Evolutionary conservation across 37 sponge, comb jelly and placozoan species (phyloP), one percentile per base, ranked within the genome.

Genomic region (Crambe crambe): DNA sequence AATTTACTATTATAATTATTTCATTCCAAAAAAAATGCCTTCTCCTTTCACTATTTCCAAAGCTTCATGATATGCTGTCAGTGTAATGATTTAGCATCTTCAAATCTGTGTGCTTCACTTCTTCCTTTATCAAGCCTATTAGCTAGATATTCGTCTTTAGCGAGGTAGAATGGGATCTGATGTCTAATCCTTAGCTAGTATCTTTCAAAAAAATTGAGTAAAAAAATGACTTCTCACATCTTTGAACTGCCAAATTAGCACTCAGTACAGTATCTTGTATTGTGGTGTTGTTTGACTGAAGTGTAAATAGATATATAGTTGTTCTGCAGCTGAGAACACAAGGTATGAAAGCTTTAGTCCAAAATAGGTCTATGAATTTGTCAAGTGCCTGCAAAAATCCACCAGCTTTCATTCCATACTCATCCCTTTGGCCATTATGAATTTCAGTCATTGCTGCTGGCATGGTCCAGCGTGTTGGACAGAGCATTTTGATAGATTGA

Each of bases 381-480:
- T 85, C 78, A 73, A 89, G 76, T 26, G 57, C 31, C 27, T 70
- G 37, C 2, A 79, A 42, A 30, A 79, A 51, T 22, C 91, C 78
- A 9, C 41, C 56, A 61, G 86, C 81, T 31, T 67, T 80, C 26
- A 42, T 56, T 23, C 58, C 78, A 81, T 69, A 77, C n/a, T 74
- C 74, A 78, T 57, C 80, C 23, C 68, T 5, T 32, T 39, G 63
- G 21, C 23, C 80, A 27, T 63, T 65, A 34, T 73, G 42, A 2
- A 85, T 51, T 76, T 80, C 82, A 37, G 65, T 68, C 59, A 84
- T 18, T 42, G 39, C 30, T 21, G 31, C 67, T 56, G 47, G 69
- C 9, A 87, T 82, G 74, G 88, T 87, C 82, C 88, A 87, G 15
- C 88, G 21, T 12, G 88, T 87, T 68, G 88, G 88, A 56, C 78